Evolutionary conservation across 2,888 invertebrate genomes (phyloP).

Genomic region (Dugesia japonica): DNA sequence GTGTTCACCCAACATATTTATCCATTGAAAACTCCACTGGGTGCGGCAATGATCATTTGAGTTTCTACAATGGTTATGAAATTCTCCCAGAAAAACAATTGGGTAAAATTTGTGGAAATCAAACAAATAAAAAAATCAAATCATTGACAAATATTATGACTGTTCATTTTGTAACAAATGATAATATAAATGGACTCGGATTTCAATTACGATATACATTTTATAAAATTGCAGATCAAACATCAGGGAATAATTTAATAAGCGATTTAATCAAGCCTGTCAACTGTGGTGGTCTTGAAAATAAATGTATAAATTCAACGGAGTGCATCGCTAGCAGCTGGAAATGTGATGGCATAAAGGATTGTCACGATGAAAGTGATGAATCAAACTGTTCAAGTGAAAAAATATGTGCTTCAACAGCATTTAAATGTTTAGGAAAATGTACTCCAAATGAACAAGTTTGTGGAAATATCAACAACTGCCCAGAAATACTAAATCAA

Average conservation of each 20-base stretch:
- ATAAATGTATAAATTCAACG: not conserved
- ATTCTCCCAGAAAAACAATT: not conserved
- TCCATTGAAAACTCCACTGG: not conserved
- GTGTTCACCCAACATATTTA: not conserved
- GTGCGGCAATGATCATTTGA: not conserved
- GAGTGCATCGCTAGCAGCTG: not conserved
- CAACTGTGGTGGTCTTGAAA: not conserved
- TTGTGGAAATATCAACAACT: not conserved
- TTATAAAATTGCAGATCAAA: not conserved
- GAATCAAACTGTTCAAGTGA: not conserved
- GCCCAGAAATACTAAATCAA: not conserved
- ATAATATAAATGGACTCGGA: not conserved
- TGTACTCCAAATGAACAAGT: not conserved
- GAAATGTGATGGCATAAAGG: not conserved
- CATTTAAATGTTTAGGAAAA: not conserved
- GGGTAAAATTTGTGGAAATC: not conserved
- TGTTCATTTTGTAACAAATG: not conserved
- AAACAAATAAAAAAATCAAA: not conserved
- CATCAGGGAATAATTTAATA: too few relatives aligned
- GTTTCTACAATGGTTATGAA: not conserved
- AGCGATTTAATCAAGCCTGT: not conserved
- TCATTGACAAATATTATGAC: not conserved
- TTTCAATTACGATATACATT: not conserved
- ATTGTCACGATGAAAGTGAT: not conserved
- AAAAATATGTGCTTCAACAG: not conserved